Conservation (phyloP, 2,113 vertebrate species). For the Brachirus orientalis region DNA sequence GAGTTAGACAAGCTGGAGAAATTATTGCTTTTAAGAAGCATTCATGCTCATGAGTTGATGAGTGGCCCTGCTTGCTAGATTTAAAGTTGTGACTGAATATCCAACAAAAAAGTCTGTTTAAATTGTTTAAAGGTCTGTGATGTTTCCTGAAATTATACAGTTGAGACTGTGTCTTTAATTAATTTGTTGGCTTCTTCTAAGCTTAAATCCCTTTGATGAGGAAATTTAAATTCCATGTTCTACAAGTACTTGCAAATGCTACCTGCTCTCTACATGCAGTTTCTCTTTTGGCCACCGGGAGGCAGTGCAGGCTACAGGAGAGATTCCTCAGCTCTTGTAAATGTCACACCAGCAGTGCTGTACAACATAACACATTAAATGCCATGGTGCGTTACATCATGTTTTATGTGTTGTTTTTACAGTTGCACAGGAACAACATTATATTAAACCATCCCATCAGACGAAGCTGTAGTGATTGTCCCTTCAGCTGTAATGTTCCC, state of each 20-base stretch:
- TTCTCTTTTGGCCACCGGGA: slow-evolving; percentile 30
- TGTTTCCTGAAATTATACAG: too few relatives aligned
- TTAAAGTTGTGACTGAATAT: too few relatives aligned
- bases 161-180: too few relatives aligned
- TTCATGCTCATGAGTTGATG: too few relatives aligned
- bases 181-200: too few relatives aligned
- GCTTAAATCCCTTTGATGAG: too few relatives aligned
- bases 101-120: too few relatives aligned
- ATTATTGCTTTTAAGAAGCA: too few relatives aligned
- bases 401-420: slow-evolving; percentile 3
- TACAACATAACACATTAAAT: slow-evolving; percentile 34
- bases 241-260: neutral
- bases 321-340: slow-evolving; percentile 8
- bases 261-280: neutral
- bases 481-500: neutral
- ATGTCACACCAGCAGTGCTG: slow-evolving; percentile 16
- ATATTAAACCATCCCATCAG: neutral
- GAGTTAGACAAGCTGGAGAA: too few relatives aligned
- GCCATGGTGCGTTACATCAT: slow-evolving; percentile 39
- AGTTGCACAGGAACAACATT: neutral
- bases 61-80: too few relatives aligned
- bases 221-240: too few relatives aligned
- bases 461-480: neutral
- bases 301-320: slow-evolving; percentile 28
- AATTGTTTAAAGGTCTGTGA: too few relatives aligned